Conservation (phyloP, 1,140 invertebrate species). For the Drosophila seguyi region DNA sequence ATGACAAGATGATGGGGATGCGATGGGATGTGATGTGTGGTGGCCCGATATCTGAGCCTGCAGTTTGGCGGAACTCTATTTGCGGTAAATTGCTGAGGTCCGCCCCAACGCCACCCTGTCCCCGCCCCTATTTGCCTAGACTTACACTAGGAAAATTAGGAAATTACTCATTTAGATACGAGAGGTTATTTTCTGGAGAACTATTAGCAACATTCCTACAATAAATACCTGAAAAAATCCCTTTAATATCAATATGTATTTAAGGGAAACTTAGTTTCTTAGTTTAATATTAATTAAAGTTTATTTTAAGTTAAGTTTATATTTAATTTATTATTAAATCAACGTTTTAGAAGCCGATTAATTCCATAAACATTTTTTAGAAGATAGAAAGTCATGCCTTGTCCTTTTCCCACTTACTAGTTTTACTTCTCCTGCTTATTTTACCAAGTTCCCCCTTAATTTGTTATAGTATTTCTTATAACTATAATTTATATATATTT, state of each 20-base stretch:
- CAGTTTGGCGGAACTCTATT: conserved; percentile 44
- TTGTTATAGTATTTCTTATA: neutral
- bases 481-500: neutral
- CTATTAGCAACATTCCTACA: no score
- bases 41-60: conserved; percentile 42
- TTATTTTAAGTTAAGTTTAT: neutral
- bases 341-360: neutral
- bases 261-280: neutral
- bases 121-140: neutral
- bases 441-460: neutral
- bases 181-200: no score
- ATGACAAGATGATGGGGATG: conserved; percentile 46
- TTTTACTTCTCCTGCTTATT: neutral
- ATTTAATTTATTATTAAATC: neutral
- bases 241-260: no score
- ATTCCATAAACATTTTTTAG: neutral
- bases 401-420: neutral
- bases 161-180: no score
- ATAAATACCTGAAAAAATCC: no score
- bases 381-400: neutral
- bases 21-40: conserved; percentile 2
- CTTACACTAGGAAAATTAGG: neutral
- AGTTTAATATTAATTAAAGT: neutral
- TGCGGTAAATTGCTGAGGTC: conserved; percentile 31
- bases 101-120: neutral